These are phyloP conservation scores for Atta colombica DNA, from an alignment of 1,140 invertebrate species.

Conservation along the genomic window DNA sequence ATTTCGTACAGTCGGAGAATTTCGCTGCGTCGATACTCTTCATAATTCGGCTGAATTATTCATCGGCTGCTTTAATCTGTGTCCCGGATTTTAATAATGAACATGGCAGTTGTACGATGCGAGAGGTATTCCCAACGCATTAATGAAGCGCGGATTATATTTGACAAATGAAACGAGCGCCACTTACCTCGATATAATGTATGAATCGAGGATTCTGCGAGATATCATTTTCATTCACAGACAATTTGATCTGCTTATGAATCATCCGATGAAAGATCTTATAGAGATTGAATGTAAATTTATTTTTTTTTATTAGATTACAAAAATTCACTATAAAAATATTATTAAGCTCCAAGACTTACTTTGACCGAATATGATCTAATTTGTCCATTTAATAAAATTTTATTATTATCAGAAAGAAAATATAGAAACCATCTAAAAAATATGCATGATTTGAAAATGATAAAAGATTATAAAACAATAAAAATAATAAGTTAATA, in stretches of 20 bases:
- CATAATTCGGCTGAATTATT: slow-evolving; percentile 62
- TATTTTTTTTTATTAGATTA: no score
- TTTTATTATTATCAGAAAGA: no score
- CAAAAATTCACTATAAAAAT: no score
- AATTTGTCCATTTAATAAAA: no score
- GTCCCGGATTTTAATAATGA: slow-evolving; percentile 63
- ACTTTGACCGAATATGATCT: no score
- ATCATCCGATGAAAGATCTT: not conserved
- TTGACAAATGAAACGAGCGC: slow-evolving; percentile 57
- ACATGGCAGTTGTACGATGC: slow-evolving; percentile 13
- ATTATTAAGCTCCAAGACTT: no score
- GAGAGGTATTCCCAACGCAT: slow-evolving; percentile 40
- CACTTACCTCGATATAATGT: slow-evolving; percentile 53
- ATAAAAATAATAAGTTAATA: no score
- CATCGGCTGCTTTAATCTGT: slow-evolving; percentile 59
- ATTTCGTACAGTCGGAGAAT: slow-evolving; percentile 41
- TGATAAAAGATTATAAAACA: no score
- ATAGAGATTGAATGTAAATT: not conserved
- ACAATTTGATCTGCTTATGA: not conserved
- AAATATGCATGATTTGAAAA: no score
- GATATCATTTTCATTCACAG: slow-evolving; percentile 49
- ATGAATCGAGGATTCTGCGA: slow-evolving; percentile 15
- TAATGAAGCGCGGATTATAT: slow-evolving; percentile 56
- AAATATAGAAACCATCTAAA: no score
- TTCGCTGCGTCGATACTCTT: slow-evolving; percentile 47